Evolutionary conservation across 2,888 invertebrate genomes (phyloP).

Genomic region (Cepaea hortensis): DNA sequence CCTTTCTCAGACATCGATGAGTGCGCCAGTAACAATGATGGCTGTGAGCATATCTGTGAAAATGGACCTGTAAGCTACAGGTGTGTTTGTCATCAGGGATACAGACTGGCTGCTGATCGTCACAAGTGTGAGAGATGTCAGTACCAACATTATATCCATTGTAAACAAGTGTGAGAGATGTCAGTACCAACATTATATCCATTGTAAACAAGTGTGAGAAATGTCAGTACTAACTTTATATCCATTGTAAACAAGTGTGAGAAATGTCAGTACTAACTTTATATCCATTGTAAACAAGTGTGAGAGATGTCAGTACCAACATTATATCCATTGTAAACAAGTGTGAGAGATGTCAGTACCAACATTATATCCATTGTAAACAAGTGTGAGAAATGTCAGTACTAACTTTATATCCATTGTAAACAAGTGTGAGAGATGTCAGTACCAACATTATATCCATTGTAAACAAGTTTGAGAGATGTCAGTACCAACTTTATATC

Average conservation of each 20-base stretch:
- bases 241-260: too few species aligned
- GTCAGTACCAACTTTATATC: too few species aligned
- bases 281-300: not conserved
- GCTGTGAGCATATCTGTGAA: constrained; percentile 50
- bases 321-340: too few species aligned
- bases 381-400: too few species aligned
- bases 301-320: too few species aligned
- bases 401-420: not conserved
- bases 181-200: too few species aligned
- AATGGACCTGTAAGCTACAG: constrained; percentile 31
- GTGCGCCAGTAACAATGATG: constrained; percentile 28
- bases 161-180: not conserved
- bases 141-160: not conserved
- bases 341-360: constrained; percentile 25
- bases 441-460: too few species aligned
- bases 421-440: too few species aligned
- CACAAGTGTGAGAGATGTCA: constrained; percentile 30
- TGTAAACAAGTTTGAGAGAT: too few species aligned
- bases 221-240: not conserved
- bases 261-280: too few species aligned
- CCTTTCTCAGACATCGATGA: constrained; percentile 41
- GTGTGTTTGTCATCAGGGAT: not conserved
- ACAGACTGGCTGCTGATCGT: not conserved
- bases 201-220: constrained; percentile 12
- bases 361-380: not conserved